Evolutionary conservation across 2,797 vertebrate genomes (phyloP), one percentile per base, ranked within the genome.

Genomic region (Acipenser ruthenus): DNA sequence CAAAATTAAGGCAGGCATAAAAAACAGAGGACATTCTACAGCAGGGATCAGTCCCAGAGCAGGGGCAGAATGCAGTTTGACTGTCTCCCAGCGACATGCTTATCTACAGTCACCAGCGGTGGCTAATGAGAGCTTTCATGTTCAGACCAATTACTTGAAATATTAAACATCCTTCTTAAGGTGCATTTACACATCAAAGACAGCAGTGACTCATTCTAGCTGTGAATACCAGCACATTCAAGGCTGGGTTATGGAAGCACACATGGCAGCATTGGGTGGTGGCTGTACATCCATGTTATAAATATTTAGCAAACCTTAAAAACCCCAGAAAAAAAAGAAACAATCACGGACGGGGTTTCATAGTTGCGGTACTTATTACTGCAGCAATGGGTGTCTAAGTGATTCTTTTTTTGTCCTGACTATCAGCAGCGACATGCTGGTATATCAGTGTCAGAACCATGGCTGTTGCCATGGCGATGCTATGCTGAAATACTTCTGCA

Each of bases 371-470:
- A 12, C 12, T 50, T 49, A 47, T 69, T 72, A 69, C 50, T 50
- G 60, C 60, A 37, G 18, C 47, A 62, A 10, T 62, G 3, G 60
- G 2, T n/a, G 18, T 1, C 18, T 15, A 62, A 62, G 47, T 62
- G 60, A 62, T 62, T 62, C 9, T 37, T 62, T 62, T 81, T 85
- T 77, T 75, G 76, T 84, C 75, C 83, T 65, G 66, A 67, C 77
- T 82, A 86, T 88, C 84, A 84, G 83, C 80, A 80, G 77, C 78
- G 71, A 75, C 80, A 73, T 7, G 47, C 75, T 56, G 72, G 60
- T 74, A 85, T 86, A 84, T 76, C 78, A 83, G 83, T 90, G 87
- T 91, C 88, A 86, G 83, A 84, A 88, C 85, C 83, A 80, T 83
- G 82, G 79, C 82, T 78, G 87, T 90, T 88, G 78, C 88, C 80